Evolutionary conservation across 2,113 vertebrate species (phyloP).

Genomic region (Deroptyus accipitrinus): DNA sequence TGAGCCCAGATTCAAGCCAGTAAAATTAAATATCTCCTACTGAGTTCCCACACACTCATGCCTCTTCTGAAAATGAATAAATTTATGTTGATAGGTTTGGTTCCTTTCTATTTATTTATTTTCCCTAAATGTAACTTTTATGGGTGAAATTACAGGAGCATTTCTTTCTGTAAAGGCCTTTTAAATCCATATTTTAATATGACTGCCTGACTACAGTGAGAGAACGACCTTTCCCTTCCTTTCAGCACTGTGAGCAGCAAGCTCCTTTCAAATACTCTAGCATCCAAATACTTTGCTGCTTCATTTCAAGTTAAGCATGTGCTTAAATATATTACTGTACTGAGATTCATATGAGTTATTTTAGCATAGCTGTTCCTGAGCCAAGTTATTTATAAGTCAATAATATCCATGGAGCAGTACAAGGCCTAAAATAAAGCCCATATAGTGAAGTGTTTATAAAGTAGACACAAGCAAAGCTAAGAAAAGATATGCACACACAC

Average conservation of each 20-base stretch:
- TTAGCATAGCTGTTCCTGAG: not conserved
- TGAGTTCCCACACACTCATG: not conserved
- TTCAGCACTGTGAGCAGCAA: not conserved
- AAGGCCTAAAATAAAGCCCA: not conserved
- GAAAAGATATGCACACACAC: not conserved
- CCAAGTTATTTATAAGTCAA: not conserved
- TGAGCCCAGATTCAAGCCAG: not conserved
- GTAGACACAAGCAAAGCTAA: not conserved
- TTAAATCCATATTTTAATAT: not conserved
- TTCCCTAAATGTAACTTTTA: not conserved
- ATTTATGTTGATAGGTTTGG: not conserved
- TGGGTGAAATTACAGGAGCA: not conserved
- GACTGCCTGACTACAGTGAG: not conserved
- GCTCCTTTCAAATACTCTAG: not conserved
- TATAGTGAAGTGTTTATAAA: not conserved
- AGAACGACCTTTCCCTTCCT: not conserved
- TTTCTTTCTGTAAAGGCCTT: not conserved
- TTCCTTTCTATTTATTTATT: not conserved
- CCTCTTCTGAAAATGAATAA: not conserved
- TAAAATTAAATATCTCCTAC: not conserved
- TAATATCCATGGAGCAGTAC: not conserved
- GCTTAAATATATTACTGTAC: not conserved
- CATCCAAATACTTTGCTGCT: not conserved
- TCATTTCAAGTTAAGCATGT: conserved; percentile 2
- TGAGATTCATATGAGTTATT: conserved; percentile 13